Conservation (phyloP, 2,888 invertebrate genomes). For the Tetropium fuscum region DNA sequence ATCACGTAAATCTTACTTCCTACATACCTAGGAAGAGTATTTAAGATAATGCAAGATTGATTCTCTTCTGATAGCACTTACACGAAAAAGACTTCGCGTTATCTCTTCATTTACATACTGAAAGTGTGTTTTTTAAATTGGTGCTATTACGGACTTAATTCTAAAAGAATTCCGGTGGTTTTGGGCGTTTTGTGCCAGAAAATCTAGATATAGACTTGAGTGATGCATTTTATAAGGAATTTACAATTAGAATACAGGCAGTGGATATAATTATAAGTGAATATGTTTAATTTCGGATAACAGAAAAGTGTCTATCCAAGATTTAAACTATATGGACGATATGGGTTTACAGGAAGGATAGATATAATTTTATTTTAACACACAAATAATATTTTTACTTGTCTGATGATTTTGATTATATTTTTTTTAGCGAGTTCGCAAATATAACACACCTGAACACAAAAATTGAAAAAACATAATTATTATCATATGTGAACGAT, state of each 20-base stretch:
- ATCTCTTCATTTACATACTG: slow-evolving; percentile 41
- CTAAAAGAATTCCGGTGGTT: slow-evolving; percentile 18
- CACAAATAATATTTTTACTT: too few relatives aligned
- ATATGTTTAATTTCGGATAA: too few relatives aligned
- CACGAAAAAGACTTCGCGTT: slow-evolving; percentile 36
- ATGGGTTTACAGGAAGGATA: too few relatives aligned
- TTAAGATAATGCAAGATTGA: slow-evolving; percentile 55
- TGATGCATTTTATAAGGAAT: slow-evolving; percentile 6
- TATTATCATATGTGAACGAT: too few relatives aligned
- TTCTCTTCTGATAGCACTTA: slow-evolving; percentile 44
- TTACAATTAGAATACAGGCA: neutral
- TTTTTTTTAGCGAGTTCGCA: too few relatives aligned
- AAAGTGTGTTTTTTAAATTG: slow-evolving; percentile 30
- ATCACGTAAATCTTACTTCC: slow-evolving; percentile 17
- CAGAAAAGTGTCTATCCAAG: too few relatives aligned
- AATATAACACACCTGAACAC: too few relatives aligned
- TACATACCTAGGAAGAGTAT: slow-evolving; percentile 36
- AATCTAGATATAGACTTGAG: slow-evolving; percentile 18
- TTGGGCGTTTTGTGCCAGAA: neutral
- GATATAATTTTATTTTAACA: too few relatives aligned
- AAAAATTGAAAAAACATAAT: too few relatives aligned
- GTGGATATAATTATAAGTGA: neutral
- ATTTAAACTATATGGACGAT: too few relatives aligned
- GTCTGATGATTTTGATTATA: too few relatives aligned
- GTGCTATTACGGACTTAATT: slow-evolving; percentile 24